phyloP scores from a whole-genome alignment of 2,113 vertebrate species.

The Phyllostomus hastatus region DNA sequence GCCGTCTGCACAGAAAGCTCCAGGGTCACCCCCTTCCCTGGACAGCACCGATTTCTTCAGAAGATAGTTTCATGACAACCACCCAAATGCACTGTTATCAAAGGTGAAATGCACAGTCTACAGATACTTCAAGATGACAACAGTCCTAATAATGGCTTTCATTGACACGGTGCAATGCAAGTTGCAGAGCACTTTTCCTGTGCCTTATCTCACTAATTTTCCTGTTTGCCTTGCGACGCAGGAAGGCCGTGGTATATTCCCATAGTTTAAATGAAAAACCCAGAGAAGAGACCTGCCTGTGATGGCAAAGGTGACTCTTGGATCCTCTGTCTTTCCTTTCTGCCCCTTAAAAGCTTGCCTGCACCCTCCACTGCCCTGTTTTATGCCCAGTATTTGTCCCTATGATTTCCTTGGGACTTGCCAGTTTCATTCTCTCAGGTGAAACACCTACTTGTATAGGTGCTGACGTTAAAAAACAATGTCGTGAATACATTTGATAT shows the following conservation, averaged over 20 bases:
- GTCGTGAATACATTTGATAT: constrained; percentile 27
- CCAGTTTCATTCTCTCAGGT: constrained; percentile 16
- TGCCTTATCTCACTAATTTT: not conserved
- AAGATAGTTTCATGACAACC: not conserved
- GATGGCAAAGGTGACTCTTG: not conserved
- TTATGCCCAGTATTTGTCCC: not conserved
- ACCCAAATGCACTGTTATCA: not conserved
- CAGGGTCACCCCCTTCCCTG: not conserved
- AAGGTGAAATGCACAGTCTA: not conserved
- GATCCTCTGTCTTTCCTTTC: not conserved
- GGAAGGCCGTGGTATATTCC: not conserved
- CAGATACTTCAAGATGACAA: not conserved
- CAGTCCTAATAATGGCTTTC: not conserved
- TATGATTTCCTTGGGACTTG: not conserved
- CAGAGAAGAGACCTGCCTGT: not conserved
- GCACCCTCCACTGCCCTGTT: not conserved
- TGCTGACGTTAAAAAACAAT: constrained; percentile 45
- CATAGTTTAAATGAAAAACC: not conserved
- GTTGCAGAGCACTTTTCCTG: not conserved
- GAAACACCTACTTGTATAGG: constrained; percentile 48
- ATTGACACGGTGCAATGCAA: not conserved
- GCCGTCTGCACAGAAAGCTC: not conserved
- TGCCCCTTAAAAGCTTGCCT: not conserved
- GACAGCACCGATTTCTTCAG: not conserved
- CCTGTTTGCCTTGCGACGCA: not conserved